phyloP scores from a whole-genome alignment of 2,888 invertebrate genomes.

The Drosophila mercatorum region DNA sequence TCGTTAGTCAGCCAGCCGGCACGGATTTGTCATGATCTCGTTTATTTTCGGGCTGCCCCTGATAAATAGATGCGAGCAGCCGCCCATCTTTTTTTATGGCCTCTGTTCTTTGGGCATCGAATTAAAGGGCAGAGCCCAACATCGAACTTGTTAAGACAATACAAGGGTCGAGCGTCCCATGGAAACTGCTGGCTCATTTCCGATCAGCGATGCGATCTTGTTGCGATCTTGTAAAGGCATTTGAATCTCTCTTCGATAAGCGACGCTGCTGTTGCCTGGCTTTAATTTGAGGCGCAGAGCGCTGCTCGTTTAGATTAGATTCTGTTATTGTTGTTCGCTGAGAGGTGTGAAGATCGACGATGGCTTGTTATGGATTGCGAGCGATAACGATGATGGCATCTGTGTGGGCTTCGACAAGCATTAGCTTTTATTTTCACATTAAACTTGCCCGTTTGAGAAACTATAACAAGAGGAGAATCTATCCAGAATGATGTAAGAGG shows the following conservation, averaged over 20 bases:
- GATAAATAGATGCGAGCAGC: conserved; percentile 63
- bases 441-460: neutral
- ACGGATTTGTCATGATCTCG: conserved; percentile 74
- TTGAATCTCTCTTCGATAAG: conserved; percentile 47
- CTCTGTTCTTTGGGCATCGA: conserved; percentile 48
- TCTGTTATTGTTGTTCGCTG: conserved; percentile 19
- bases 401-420: conserved; percentile 24
- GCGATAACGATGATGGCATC: conserved; percentile 8
- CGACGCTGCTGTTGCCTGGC: conserved; percentile 30
- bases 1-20: conserved; percentile 60
- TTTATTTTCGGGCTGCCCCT: conserved; percentile 61
- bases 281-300: conserved; percentile 26
- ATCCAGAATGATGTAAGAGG: conserved; percentile 1
- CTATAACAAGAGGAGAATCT: neutral
- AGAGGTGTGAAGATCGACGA: conserved; percentile 61
- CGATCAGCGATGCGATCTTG: conserved; percentile 38
- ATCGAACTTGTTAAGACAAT: conserved; percentile 62
- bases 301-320: conserved; percentile 2
- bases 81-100: conserved; percentile 55
- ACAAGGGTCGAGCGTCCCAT: conserved; percentile 26
- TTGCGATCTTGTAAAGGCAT: conserved; percentile 53
- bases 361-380: conserved; percentile 3
- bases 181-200: conserved; percentile 66
- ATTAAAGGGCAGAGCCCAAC: conserved; percentile 53
- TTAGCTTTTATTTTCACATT: conserved; percentile 40